Evolutionary conservation across 2,113 vertebrate species (phyloP), one percentile per base, ranked within the genome.

Genomic region (Platysteira castanea): DNA sequence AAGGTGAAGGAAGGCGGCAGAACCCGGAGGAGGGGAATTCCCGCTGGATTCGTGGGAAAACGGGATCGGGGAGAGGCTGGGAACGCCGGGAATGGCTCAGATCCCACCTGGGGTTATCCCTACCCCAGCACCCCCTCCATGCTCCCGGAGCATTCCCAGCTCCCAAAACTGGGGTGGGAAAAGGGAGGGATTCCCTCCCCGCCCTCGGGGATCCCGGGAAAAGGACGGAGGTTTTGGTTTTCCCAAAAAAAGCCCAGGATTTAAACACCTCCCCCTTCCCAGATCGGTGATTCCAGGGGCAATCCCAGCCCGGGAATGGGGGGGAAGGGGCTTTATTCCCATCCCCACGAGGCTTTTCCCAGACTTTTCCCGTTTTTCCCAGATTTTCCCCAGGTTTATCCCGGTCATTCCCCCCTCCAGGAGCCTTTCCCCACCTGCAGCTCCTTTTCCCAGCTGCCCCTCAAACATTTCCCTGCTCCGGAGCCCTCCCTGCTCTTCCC

Each of bases 61-160:
- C 8, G 50, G 69, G 22, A 27, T 0, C 2, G 33, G 13, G 65
- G 33, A 68, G 37, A 27, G 9, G 33, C 23, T 4, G 53, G 71
- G 70, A 73, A 61, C 9, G 57, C 35, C 20, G 20, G 31, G 54
- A 60, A 37, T 4, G 57, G 30, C 46, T 22, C 30, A 3, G 18
- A 33, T 1, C 57, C 74, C 57, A 9, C 33, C 56, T 3, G 8
- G n/a, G 33, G 6, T 35, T 15, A 7, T 5, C 11, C 37, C 30
- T 14, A 2, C 4, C 6, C 9, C 17, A 33, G 13, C 31, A n/a
- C 54, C 20, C 9, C 0, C 9, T 21, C 22, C 33, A 8, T n/a
- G 35, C 59, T 39, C 60, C 60, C 37, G 7, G 18, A 20, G 37
- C 6, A 63, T 44, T 64, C 61, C 60, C 60, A 21, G 37, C 39